phyloP scores from a whole-genome alignment of 2,888 invertebrate species.

The Bimastos eiseni region DNA sequence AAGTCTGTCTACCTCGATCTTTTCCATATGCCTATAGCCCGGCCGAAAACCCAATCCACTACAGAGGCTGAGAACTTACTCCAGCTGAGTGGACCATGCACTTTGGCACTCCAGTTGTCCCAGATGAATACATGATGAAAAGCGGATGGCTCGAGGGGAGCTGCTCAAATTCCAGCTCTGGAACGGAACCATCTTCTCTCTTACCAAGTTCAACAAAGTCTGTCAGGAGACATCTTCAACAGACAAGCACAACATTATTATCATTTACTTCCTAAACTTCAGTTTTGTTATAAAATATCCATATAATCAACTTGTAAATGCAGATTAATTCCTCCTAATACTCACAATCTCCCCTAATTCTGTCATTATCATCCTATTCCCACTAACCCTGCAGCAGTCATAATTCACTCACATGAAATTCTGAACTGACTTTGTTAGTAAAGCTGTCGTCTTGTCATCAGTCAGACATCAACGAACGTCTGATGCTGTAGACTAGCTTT shows the following conservation, averaged over 20 bases:
- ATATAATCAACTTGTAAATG: no score
- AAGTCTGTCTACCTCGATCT: not conserved
- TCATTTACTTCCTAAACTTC: not conserved
- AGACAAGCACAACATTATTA: not conserved
- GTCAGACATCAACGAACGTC: not conserved
- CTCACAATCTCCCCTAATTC: not conserved
- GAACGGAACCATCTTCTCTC: conserved; percentile 44
- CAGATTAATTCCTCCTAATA: not conserved
- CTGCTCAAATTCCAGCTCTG: conserved; percentile 62
- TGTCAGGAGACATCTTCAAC: conserved; percentile 51
- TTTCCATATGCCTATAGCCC: not conserved
- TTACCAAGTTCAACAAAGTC: conserved; percentile 52
- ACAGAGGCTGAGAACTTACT: conserved; percentile 59
- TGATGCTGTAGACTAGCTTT: not conserved
- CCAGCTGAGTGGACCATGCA: conserved; percentile 68
- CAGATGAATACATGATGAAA: conserved; percentile 68
- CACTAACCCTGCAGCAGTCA: not conserved
- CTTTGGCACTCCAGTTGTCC: conserved; percentile 69
- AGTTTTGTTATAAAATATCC: not conserved
- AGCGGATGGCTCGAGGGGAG: conserved; percentile 67
- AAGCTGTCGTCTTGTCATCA: not conserved
- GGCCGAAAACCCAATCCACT: not conserved
- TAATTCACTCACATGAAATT: not conserved
- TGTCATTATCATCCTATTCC: not conserved
- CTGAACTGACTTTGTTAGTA: not conserved